phyloP scores from a whole-genome alignment of 2,797 vertebrate species.

The Lemur catta region DNA sequence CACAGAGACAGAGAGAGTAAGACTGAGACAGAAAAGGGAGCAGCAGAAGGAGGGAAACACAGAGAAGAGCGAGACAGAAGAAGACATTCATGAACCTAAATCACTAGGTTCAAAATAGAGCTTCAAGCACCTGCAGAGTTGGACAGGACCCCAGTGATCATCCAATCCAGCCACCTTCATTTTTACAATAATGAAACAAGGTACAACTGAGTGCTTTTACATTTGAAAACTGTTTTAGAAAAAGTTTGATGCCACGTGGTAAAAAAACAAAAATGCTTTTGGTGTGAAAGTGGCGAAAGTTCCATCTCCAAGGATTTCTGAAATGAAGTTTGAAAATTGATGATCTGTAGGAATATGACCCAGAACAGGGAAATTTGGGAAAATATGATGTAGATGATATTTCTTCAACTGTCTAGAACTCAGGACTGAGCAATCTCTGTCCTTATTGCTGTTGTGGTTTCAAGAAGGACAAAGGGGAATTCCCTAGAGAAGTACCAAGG shows the following conservation, averaged over 20 bases:
- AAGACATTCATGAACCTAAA: not conserved
- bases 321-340: not conserved
- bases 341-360: not conserved
- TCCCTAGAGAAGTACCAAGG: not conserved
- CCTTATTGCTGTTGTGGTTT: not conserved
- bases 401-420: not conserved
- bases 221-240: not conserved
- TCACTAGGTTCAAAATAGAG: not conserved
- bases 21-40: not conserved
- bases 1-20: not conserved
- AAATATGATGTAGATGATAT: not conserved
- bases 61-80: not conserved
- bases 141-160: not conserved
- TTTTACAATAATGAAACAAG: not conserved
- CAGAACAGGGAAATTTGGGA: not conserved
- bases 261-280: not conserved
- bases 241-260: not conserved
- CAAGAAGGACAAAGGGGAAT: not conserved
- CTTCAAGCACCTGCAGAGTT: not conserved
- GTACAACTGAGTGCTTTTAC: not conserved
- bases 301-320: not conserved
- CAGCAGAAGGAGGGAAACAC: not conserved
- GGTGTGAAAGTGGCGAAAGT: not conserved
- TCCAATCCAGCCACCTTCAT: rapidly evolving
- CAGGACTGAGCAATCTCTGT: not conserved